Evolutionary conservation across 1,140 invertebrate genomes (phyloP), one percentile per base, ranked within the genome.

Genomic region (Papilio polytes): DNA sequence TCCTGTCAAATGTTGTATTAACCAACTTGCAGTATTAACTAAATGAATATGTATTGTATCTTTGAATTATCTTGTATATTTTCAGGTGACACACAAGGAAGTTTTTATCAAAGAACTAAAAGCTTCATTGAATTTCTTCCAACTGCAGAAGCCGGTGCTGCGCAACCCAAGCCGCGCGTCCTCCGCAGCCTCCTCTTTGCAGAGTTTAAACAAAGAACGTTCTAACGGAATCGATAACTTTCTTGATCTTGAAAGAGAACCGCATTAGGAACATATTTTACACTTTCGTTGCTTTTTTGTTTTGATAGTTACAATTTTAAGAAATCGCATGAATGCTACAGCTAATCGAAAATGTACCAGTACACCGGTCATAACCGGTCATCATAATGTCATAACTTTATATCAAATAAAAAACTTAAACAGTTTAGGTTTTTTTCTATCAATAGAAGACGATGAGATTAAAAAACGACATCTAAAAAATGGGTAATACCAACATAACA

Each of bases 71-170:
- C 0, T 53, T 20, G 3, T n/a, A 2, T 15, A 66, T 78, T 84
- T 87, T 9, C 85, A 94, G 92, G 91, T 94, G 13, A 88, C 90
- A 12, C 89, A 94, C 80, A 94, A 94, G 72, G 93, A 94, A 84
- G 93, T 90, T 0, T 88, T 94, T 46, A 89, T 93, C 20, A 90
- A 92, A 74, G 93, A 94, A 72, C 81, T 94, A 20, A 92, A 90
- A 73, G 85, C 92, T 1, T 95, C 93, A 8, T 76, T 95, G 77
- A 93, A 95, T 80, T 93, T 95, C 82, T 91, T 90, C 83, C 90
- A 94, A 83, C 86, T 93, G 3, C 89, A 91, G 82, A 94, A 94
- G 78, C 92, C 93, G 8, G 91, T 94, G 0, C 83, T 94, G 8
- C 87, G 92, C 2, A 94, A 94, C 53, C 92, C 92, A 3, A 94